Base-by-base conservation (phyloP, 2,113 vertebrate species). In the Macheiramphus alcinus region DNA sequence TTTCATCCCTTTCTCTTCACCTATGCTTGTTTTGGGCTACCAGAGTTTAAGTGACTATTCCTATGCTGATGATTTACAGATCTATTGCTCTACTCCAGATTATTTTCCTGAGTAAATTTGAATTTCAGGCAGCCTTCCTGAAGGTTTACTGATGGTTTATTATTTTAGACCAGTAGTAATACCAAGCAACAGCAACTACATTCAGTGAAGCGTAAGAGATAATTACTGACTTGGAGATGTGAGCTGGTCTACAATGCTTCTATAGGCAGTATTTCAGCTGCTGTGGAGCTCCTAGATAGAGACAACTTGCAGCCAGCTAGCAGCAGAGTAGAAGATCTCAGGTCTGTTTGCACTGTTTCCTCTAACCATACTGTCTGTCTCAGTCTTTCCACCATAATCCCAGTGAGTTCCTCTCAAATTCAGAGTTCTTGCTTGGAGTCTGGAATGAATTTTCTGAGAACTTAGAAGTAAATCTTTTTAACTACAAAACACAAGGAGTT, bases 381-480 rank as follows among this genome's bases (percentile, higher is more conserved):
- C 91, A 81, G 52, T 86, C 72, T 96, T 96, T 94, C 80, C 84
- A 61, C 73, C 80, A 20, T 43, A 59, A 85, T 79, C 52, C 34
- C 34, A 42, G 63, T 3, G 45, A 92, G 25, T 40, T 89, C 38
- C 76, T 92, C 16, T 5, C 70, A 86, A 86, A 92, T 62, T 86
- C 48, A 42, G 20, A 56, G 58, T 76, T 80, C 63, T 94, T 67
- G 26, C 26, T 66, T 74, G 79, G 63, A 94, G 50, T 59, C 88
- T 80, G 73, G 82, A 93, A 73, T 80, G 65, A 94, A 55, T 95
- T 92, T 94, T 87, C 85, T 88, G 85, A 88, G 82, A 78, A 86
- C 32, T 67, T 82, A 87, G 52, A 84, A 83, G 91, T 92, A 92
- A 93, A 93, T 95, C 61, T 93, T 89, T 94, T 88, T 40, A 94